Evolutionary conservation across 2,888 invertebrate species (phyloP).

Genomic region (Neuroscelio doddi): DNA sequence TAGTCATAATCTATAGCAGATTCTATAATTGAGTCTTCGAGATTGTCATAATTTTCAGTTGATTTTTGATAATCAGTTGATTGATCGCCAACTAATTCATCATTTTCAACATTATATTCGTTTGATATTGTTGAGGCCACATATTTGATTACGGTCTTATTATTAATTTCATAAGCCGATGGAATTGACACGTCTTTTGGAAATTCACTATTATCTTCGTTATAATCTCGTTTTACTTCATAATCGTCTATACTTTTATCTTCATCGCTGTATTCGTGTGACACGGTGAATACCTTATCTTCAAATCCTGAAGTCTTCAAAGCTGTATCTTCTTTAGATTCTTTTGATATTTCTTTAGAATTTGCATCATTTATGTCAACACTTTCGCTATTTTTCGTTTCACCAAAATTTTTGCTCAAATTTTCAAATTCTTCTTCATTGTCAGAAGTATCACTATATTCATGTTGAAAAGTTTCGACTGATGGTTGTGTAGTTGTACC

Average conservation of each 20-base stretch:
- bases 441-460: neutral
- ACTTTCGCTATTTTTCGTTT: neutral
- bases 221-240: neutral
- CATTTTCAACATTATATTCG: conserved; percentile 11
- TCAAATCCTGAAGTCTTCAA: conserved; percentile 18
- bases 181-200: conserved; percentile 17
- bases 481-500: neutral
- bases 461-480: neutral
- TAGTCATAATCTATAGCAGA: conserved; percentile 5
- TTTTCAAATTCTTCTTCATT: neutral
- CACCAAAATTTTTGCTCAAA: neutral
- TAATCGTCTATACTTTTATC: conserved; percentile 5
- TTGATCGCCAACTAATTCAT: conserved; percentile 3
- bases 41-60: conserved; percentile 8
- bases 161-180: conserved; percentile 25
- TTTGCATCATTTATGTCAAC: neutral
- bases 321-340: neutral
- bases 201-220: conserved; percentile 11
- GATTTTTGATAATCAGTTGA: neutral
- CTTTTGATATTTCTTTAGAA: neutral
- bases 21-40: neutral
- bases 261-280: conserved; percentile 8
- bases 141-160: neutral
- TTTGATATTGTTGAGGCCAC: conserved; percentile 11
- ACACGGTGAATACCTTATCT: conserved; percentile 22